These are phyloP conservation scores for Clepsis dumicolana DNA, from an alignment of 2,888 invertebrate species.

Conservation along the genomic window DNA sequence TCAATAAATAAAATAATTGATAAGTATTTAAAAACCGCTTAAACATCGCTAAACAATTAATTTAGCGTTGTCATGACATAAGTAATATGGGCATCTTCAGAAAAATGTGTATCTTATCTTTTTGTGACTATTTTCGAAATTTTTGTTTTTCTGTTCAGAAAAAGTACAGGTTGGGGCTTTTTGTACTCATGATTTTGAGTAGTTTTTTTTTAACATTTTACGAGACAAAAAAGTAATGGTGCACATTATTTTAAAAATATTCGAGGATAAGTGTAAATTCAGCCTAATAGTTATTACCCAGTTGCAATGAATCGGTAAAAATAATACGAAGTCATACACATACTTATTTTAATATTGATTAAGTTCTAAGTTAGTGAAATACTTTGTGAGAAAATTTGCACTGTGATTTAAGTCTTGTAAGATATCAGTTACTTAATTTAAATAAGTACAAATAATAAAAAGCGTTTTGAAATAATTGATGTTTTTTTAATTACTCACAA, in stretches of 20 bases:
- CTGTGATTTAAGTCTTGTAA: conserved; percentile 43
- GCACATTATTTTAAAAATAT: conserved; percentile 2
- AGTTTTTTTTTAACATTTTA: too few relatives aligned
- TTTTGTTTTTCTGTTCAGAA: too few relatives aligned
- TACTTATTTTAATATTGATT: conserved; percentile 6
- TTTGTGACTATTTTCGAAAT: too few relatives aligned
- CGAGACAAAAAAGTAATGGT: too few relatives aligned
- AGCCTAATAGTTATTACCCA: neutral
- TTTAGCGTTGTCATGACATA: neutral
- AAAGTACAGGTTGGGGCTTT: too few relatives aligned
- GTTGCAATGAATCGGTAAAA: neutral
- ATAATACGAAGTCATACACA: neutral
- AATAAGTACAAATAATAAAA: conserved; percentile 43
- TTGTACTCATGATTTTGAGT: too few relatives aligned
- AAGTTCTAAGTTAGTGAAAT: conserved; percentile 30
- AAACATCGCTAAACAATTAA: neutral
- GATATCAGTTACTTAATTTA: conserved; percentile 39
- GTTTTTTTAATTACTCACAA: too few relatives aligned
- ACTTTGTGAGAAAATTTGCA: conserved; percentile 38
- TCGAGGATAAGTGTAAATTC: neutral
- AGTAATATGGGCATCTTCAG: neutral
- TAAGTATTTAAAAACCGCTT: neutral
- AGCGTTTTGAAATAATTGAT: conserved; percentile 9
- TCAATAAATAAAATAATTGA: too few relatives aligned
- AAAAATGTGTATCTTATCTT: too few relatives aligned